These are phyloP conservation scores for Riparia riparia DNA, from an alignment of 2,113 vertebrate genomes.

Conservation along the genomic window DNA sequence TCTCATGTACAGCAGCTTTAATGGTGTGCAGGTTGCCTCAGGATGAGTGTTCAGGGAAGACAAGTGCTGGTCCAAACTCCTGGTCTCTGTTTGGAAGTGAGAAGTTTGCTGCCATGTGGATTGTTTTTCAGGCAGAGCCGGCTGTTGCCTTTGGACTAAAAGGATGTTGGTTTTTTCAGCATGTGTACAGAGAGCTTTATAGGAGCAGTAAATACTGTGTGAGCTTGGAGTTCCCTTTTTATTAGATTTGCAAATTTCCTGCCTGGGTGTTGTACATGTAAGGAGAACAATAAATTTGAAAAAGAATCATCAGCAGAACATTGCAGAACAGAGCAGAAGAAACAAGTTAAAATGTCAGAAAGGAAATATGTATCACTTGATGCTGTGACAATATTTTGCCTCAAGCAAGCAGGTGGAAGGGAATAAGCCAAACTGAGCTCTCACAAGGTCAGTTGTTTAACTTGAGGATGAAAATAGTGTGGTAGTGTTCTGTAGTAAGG, in stretches of 20 bases:
- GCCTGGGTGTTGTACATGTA: neutral
- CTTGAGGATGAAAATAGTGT: neutral
- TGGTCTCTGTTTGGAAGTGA: neutral
- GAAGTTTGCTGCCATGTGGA: neutral
- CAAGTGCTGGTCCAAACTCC: neutral
- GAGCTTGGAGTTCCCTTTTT: neutral
- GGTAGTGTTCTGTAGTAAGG: neutral
- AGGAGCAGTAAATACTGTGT: neutral
- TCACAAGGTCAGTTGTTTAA: neutral
- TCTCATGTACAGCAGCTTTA: neutral
- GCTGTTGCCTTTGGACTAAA: neutral
- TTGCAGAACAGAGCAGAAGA: neutral
- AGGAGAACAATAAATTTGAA: neutral
- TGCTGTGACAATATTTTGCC: neutral
- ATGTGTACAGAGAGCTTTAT: neutral
- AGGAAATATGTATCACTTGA: neutral
- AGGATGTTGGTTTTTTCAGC: neutral
- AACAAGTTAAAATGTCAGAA: neutral
- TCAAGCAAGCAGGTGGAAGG: neutral
- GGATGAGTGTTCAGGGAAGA: fast-evolving
- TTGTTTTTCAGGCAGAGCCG: neutral
- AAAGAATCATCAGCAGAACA: neutral
- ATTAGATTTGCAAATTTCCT: neutral
- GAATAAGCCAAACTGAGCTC: neutral
- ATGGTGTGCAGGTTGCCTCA: fast-evolving